phyloP scores from a whole-genome alignment of 2,113 vertebrate genomes.

The Hiodon tergisus region DNA sequence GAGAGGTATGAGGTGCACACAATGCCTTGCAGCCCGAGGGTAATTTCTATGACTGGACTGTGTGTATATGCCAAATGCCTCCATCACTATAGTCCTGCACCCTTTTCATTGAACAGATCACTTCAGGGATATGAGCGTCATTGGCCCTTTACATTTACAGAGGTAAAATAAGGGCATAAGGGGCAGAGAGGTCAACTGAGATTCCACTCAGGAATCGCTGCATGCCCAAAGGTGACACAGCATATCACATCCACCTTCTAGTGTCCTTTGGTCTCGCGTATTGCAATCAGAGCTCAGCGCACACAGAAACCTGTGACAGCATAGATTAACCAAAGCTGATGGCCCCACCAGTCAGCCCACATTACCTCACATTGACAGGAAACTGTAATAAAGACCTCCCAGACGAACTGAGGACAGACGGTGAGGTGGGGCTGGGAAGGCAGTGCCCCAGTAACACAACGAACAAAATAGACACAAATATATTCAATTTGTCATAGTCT shows the following conservation, averaged over 20 bases:
- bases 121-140: background rate
- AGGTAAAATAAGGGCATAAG: no score
- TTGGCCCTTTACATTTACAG: no score
- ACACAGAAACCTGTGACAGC: background rate
- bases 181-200: no score
- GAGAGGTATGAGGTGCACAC: background rate
- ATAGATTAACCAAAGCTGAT: background rate
- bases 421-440: background rate
- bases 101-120: background rate
- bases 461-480: no score
- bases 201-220: no score
- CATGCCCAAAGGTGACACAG: no score
- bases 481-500: no score
- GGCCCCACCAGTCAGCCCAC: constrained; percentile 1
- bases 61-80: no score
- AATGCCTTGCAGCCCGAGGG: background rate
- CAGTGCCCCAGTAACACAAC: no score
- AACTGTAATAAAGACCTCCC: background rate
- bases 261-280: background rate
- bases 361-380: constrained; percentile 9
- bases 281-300: background rate
- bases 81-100: background rate
- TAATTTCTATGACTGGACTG: background rate
- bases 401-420: background rate
- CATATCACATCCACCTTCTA: background rate